Base-by-base conservation (phyloP, 2,113 vertebrate genomes). In the Tympanuchus pallidicinctus region DNA sequence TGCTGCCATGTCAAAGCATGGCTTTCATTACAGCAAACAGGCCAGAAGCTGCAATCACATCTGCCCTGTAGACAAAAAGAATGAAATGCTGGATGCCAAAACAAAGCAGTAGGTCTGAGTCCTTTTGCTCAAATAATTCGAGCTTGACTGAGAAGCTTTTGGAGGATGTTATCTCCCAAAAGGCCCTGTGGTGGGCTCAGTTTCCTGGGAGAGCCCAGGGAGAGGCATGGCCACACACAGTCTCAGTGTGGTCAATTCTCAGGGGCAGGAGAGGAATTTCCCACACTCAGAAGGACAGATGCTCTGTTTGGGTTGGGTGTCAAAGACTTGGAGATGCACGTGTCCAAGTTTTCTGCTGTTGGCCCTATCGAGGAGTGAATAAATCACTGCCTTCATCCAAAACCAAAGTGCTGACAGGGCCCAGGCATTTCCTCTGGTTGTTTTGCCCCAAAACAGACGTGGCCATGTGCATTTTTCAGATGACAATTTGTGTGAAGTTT, bases 31-130 rank as follows among this genome's bases (percentile, higher is more conserved):
- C 56, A 38, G 42, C 14, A 1, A 66, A 36, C 18, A 7, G 54
- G 38, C 66, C 73, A 76, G 80, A 74, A 70, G 84, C 89, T 94
- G 79, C 75, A 47, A 45, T 70, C 56, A 8, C 78, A 73, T 92
- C 82, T 94, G 74, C 74, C 89, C 89, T 18, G 1, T 0, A 66
- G 48, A 80, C 48, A 87, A 82, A 89, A 80, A 90, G 86, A 93
- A 87, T 63, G 15, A 95, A 80, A 36, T 2, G 66, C 67, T 45
- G 67, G 85, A 76, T 82, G 56, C 86, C 81, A 86, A 86, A 54
- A n/a, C 86, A 50, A 89, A 89, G 74, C 78, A 79, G 80, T 71
- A 38, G 78, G 50, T 80, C 77, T 18, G 43, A 66, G 82, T 78
- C 71, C 50, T 82, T 91, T 63, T 1, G 3, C 71, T 87, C 19